Evolutionary conservation across 1,140 invertebrate species (phyloP).

Genomic region (Heliconius hermathena): DNA sequence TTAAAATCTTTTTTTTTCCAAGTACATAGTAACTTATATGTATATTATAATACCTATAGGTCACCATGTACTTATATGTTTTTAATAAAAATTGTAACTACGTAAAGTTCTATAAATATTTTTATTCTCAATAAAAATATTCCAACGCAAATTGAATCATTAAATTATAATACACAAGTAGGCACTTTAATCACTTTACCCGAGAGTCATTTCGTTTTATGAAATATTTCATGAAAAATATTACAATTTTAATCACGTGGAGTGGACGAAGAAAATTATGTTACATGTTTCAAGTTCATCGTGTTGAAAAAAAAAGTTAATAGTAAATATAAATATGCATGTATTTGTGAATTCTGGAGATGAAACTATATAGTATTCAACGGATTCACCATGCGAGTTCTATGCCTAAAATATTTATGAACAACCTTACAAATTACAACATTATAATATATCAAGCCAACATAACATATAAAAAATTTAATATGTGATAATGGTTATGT

Average conservation of each 20-base stretch:
- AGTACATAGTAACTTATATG: too few species aligned
- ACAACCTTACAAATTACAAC: too few species aligned
- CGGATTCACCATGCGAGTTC: too few species aligned
- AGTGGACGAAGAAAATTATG: slow-evolving; percentile 1
- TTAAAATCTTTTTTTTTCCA: too few species aligned
- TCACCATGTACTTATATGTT: not conserved
- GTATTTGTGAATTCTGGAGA: not conserved
- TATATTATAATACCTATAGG: not conserved
- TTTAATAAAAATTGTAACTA: not conserved
- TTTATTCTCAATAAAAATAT: slow-evolving; percentile 2
- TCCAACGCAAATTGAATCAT: slow-evolving; percentile 14
- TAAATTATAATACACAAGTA: slow-evolving; percentile 14
- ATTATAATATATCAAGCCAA: too few species aligned
- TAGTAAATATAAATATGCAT: not conserved
- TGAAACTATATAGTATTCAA: not conserved
- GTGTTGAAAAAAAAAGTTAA: not conserved
- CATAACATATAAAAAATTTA: too few species aligned
- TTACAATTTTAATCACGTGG: not conserved
- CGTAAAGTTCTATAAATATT: slow-evolving; percentile 1
- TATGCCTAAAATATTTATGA: too few species aligned
- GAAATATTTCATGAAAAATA: not conserved
- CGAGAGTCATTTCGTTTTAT: slow-evolving; percentile 5
- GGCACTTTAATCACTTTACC: slow-evolving; percentile 5
- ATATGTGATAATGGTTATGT: too few species aligned
- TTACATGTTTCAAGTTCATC: not conserved